These are phyloP conservation scores for Drosophila ezoana DNA, from an alignment of 2,888 invertebrate species.

Conservation along the genomic window DNA sequence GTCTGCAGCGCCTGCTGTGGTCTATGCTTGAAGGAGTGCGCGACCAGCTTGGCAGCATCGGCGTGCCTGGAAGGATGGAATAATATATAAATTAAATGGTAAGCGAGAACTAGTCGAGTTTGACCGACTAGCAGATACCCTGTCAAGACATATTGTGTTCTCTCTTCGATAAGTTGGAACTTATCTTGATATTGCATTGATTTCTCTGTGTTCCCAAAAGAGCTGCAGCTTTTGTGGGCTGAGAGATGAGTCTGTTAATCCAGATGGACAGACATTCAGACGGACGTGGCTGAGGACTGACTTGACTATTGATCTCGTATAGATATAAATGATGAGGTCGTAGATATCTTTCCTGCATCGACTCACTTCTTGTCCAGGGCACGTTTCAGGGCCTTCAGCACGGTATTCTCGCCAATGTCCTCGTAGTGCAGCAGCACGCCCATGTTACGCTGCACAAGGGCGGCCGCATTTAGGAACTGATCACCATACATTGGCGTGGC, in stretches of 20 bases:
- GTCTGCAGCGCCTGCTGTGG: conserved; percentile 87
- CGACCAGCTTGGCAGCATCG: conserved; percentile 85
- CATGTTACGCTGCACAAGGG: conserved; percentile 86
- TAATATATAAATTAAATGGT: neutral
- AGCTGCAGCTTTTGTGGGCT: too few relatives aligned
- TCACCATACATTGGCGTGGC: conserved; percentile 90
- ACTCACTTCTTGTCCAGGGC: conserved; percentile 85
- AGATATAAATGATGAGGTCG: too few relatives aligned
- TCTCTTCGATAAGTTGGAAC: too few relatives aligned
- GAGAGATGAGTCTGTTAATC: too few relatives aligned
- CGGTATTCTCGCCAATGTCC: conserved; percentile 85
- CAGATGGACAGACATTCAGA: too few relatives aligned
- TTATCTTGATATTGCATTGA: too few relatives aligned
- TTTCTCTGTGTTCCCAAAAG: too few relatives aligned
- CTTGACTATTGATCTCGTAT: too few relatives aligned
- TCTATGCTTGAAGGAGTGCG: conserved; percentile 86
- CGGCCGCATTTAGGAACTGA: conserved; percentile 87
- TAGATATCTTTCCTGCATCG: too few relatives aligned
- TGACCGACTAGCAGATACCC: neutral
- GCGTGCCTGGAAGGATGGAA: conserved; percentile 52
- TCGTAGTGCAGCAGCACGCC: conserved; percentile 86
- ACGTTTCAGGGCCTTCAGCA: conserved; percentile 85
- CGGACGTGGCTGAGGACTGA: too few relatives aligned
- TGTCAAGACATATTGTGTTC: neutral
- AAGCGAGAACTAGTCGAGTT: neutral